These are phyloP conservation scores for Cheilosia pagana DNA, from an alignment of 2,888 invertebrate species.

Conservation along the genomic window DNA sequence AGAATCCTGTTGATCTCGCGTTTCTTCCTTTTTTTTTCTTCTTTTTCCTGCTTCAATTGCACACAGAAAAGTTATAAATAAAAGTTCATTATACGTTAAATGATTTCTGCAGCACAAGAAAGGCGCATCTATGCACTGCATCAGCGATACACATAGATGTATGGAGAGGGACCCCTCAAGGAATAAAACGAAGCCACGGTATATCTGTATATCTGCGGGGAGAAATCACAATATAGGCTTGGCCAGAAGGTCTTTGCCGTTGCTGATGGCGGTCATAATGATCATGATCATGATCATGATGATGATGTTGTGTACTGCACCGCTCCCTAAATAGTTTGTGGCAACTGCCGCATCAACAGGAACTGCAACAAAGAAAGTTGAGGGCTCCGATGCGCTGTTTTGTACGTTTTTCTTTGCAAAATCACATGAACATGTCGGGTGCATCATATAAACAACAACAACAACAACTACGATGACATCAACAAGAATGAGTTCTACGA, in stretches of 20 bases:
- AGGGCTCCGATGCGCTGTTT: conserved; percentile 17
- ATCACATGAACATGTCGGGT: conserved; percentile 36
- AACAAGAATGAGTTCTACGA: conserved; percentile 26
- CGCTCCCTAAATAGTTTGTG: conserved; percentile 54
- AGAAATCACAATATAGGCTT: conserved; percentile 49
- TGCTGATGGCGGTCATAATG: conserved; percentile 39
- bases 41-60: conserved; percentile 60
- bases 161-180: conserved; percentile 27
- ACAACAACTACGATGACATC: neutral
- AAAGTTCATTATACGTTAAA: conserved; percentile 73
- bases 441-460: conserved; percentile 45
- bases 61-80: conserved; percentile 64
- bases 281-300: conserved; percentile 32
- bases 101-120: conserved; percentile 49
- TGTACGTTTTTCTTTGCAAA: conserved; percentile 12
- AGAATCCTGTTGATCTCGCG: conserved; percentile 45
- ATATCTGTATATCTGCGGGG: conserved; percentile 2
- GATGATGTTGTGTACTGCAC: conserved; percentile 17
- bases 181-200: conserved; percentile 29
- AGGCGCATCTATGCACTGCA: conserved; percentile 24
- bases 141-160: conserved; percentile 14
- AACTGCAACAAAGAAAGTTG: conserved; percentile 67
- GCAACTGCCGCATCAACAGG: conserved; percentile 23
- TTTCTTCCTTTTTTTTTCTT: conserved; percentile 8
- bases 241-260: conserved; percentile 18